Percentiles rank a stretch among this genome's conserved stretches.
These are phyloP conservation scores for Colossoma macropomum DNA, from an alignment of 2,113 vertebrate genomes.

Conservation along the genomic window DNA sequence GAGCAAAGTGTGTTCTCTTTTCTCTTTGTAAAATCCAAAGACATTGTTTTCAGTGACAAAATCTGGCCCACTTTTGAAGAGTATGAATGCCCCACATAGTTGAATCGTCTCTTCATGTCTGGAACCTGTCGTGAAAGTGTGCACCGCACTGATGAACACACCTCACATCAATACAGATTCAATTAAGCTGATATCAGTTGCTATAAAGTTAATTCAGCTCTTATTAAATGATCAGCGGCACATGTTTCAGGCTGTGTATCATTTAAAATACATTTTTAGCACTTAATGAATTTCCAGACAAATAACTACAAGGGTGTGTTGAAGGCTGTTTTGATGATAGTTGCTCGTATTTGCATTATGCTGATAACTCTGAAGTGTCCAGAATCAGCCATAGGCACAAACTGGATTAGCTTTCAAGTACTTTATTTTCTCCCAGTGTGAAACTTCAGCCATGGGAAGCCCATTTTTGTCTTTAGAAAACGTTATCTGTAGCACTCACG, in stretches of 20 bases:
- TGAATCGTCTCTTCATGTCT: neutral
- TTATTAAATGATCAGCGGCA: neutral
- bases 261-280: neutral
- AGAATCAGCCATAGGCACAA: neutral
- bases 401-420: constrained; percentile 4
- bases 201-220: neutral
- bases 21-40: no score
- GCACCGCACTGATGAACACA: neutral
- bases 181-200: neutral
- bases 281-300: neutral
- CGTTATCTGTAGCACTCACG: neutral
- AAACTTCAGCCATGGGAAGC: neutral
- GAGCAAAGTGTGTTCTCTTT: neutral
- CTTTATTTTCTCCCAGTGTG: neutral
- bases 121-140: neutral
- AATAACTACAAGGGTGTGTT: neutral
- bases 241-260: neutral
- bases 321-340: neutral
- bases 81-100: neutral
- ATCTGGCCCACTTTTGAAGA: neutral
- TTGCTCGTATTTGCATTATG: neutral
- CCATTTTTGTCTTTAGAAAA: neutral
- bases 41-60: neutral
- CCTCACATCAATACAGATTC: neutral
- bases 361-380: constrained; percentile 4